Evolutionary conservation across 2,888 invertebrate species (phyloP).

Genomic region (Yponomeuta cagnagella): DNA sequence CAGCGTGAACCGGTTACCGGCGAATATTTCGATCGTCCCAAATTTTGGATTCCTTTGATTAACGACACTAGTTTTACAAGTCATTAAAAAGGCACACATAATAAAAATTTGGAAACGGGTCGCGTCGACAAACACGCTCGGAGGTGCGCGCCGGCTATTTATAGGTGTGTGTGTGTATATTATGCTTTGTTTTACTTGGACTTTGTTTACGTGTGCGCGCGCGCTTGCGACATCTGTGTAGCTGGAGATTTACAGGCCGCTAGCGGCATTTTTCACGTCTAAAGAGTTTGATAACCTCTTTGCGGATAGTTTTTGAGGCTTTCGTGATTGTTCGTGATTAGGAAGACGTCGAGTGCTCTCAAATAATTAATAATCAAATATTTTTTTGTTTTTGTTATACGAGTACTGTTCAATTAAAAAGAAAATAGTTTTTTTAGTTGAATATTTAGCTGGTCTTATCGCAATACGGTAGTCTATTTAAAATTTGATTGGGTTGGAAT

Average conservation of each 20-base stretch:
- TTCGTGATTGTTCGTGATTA: no score
- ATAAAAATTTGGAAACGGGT: conserved; percentile 50
- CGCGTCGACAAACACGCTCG: conserved; percentile 30
- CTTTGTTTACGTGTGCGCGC: conserved; percentile 19
- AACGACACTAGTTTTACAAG: conserved; percentile 41
- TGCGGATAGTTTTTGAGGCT: background rate
- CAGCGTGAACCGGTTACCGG: no score
- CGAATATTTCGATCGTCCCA: conserved; percentile 34
- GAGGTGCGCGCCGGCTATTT: background rate
- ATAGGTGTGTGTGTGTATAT: conserved; percentile 8
- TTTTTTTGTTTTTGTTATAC: no score
- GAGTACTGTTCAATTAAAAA: no score
- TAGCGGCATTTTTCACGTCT: background rate
- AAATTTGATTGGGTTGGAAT: no score
- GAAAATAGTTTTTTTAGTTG: no score
- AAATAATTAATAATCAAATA: no score
- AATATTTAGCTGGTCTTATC: no score
- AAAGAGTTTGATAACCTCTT: conserved; percentile 1
- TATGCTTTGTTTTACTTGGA: conserved; percentile 22
- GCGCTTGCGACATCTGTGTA: conserved; percentile 19
- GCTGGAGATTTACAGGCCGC: background rate
- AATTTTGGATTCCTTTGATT: conserved; percentile 39
- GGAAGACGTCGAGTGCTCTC: no score
- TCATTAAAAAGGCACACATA: conserved; percentile 45
- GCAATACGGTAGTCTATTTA: no score